Percentiles rank a stretch among this genome's conserved stretches.
phyloP scores from a whole-genome alignment of 2,888 invertebrate genomes.

The Drosophila lutescens region DNA sequence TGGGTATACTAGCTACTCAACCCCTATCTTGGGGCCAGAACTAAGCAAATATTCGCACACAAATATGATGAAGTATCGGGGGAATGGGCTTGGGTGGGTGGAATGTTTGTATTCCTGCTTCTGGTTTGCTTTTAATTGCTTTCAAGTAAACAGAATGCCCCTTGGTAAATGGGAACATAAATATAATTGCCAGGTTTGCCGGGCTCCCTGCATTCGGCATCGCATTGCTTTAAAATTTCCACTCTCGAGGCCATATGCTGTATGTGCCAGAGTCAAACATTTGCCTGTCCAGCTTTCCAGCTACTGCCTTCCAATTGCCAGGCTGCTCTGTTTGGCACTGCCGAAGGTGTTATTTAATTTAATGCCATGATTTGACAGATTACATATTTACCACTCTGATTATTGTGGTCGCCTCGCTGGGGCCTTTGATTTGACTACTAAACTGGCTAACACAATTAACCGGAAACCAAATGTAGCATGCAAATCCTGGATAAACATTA shows the following conservation, averaged over 20 bases:
- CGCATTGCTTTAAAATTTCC: slow-evolving; percentile 50
- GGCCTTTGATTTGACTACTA: slow-evolving; percentile 12
- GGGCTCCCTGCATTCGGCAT: too few relatives aligned
- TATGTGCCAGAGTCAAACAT: slow-evolving; percentile 24
- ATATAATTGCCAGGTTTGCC: slow-evolving; percentile 71
- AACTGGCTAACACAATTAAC: slow-evolving; percentile 1
- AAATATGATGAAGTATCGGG: slow-evolving; percentile 72
- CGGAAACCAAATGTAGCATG: background rate
- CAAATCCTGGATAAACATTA: too few relatives aligned
- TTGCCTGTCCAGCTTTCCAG: slow-evolving; percentile 19
- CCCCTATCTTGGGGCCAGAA: slow-evolving; percentile 42
- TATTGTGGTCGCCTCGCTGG: slow-evolving; percentile 25
- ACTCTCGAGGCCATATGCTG: slow-evolving; percentile 28
- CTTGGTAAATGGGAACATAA: slow-evolving; percentile 71
- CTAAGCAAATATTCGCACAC: slow-evolving; percentile 69
- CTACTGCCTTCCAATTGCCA: slow-evolving; percentile 5
- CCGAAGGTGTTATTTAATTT: slow-evolving; percentile 51
- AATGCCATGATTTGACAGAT: slow-evolving; percentile 55
- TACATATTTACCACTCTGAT: slow-evolving; percentile 41
- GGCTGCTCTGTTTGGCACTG: slow-evolving; percentile 1
- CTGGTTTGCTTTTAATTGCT: slow-evolving; percentile 73
- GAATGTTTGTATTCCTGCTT: slow-evolving; percentile 26
- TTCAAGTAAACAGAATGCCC: slow-evolving; percentile 76
- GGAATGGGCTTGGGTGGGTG: slow-evolving; percentile 6
- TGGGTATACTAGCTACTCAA: slow-evolving; percentile 10